A percentile compares a stretch with the other conserved stretches of the same genome.
These are phyloP conservation scores for Gonatopus flavifemur DNA, from an alignment of 1,140 invertebrate species.

Conservation along the genomic window DNA sequence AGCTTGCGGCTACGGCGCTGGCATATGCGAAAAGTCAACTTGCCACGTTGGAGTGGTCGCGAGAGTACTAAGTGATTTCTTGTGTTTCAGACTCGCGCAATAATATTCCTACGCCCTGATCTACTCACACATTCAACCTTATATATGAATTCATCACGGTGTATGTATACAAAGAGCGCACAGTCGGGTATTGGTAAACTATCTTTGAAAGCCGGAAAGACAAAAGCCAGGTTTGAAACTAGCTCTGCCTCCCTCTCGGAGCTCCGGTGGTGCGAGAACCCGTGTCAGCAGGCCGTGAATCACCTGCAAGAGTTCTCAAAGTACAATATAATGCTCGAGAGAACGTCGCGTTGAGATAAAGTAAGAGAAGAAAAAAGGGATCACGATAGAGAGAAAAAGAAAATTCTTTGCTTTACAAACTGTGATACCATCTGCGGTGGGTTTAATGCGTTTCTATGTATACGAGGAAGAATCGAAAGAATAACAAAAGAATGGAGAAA, in stretches of 20 bases:
- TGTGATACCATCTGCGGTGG: conserved; percentile 8
- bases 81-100: conserved; percentile 24
- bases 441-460: conserved; percentile 13
- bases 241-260: too few relatives aligned
- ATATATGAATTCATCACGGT: too few relatives aligned
- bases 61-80: conserved; percentile 43
- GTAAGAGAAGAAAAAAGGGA: conserved; percentile 17
- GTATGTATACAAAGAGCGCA: conserved; percentile 6
- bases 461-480: too few relatives aligned
- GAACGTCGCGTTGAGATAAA: conserved; percentile 1
- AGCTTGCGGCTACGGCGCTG: conserved; percentile 14
- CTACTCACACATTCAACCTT: conserved; percentile 6
- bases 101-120: conserved; percentile 12
- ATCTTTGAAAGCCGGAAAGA: conserved; percentile 15
- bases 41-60: conserved; percentile 17
- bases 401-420: conserved; percentile 15
- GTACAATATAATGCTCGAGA: conserved; percentile 17
- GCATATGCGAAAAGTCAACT: conserved; percentile 32
- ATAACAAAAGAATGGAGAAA: too few relatives aligned
- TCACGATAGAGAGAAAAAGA: conserved; percentile 9
- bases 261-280: background rate
- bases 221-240: too few relatives aligned
- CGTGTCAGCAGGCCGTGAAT: conserved; percentile 23
- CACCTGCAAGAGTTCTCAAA: conserved; percentile 26
- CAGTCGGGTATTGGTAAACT: conserved; percentile 16